Evolutionary conservation across 2,113 vertebrate genomes (phyloP), one percentile per base, ranked within the genome.

Genomic region (Hippocampus guttulatus): DNA sequence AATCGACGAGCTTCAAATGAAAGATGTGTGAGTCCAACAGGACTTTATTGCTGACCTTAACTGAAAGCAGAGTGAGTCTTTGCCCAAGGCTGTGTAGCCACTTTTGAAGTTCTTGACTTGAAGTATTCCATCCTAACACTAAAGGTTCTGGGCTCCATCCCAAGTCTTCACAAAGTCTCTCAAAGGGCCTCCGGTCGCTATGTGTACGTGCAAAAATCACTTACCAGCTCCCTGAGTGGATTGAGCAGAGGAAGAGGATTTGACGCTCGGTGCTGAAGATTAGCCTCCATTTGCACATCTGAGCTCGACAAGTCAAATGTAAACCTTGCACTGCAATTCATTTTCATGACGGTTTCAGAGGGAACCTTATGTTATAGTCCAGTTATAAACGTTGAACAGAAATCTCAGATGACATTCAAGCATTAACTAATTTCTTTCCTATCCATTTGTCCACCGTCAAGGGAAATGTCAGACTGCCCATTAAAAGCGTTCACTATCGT

Each of bases 201-300:
- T 49, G 49, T 74, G 64, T 70, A 60, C 58, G 64, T 38, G 30
- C 71, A 49, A 64, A 70, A 4, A 3, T 3, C 78, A 85, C 75
- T 86, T 76, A 85, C 65, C 61, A 65, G 68, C 47, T 66, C 68
- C 75, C 80, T 69, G 25, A 33, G 69, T 70, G 81, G 49, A 77
- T 75, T 68, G 54, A 64, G 69, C 61, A 71, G 62, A 80, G 64
- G 43, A 75, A 68, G 69, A 78, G 81, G 78, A 85, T 86, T 87
- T 83, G 21, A 80, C 64, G 64, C 66, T 63, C 69, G 30, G 75
- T 11, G 20, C 57, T 67, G 69, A 69, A 73, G 73, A 87, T 87
- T 84, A 87, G 79, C 81, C 69, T 71, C 83, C 81, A 87, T 88
- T 83, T 87, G 77, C 45, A 60, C 76, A 78, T 85, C 76, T 83